phyloP scores from a whole-genome alignment of 2,888 invertebrate species.

The Pogonocherus hispidulus region DNA sequence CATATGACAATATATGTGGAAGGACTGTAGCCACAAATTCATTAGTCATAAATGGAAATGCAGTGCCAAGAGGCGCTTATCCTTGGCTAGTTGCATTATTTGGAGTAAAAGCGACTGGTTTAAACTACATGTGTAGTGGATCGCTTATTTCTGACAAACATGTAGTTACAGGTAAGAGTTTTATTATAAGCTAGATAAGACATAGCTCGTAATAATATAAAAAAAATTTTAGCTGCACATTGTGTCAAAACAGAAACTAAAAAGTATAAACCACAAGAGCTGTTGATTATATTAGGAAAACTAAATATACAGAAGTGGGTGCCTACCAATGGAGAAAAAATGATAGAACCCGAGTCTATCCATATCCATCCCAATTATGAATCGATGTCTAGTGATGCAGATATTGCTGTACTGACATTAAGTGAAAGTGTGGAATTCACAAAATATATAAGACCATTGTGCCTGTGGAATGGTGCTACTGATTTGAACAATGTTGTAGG shows the following conservation, averaged over 20 bases:
- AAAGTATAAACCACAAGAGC: conserved; percentile 51
- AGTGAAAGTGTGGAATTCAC: conserved; percentile 70
- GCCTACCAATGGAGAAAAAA: conserved; percentile 52
- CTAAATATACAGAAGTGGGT: conserved; percentile 58
- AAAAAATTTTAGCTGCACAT: conserved; percentile 63
- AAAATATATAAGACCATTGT: conserved; percentile 73
- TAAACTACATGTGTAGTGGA: conserved; percentile 65
- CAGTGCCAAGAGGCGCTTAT: conserved; percentile 60
- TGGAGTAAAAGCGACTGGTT: conserved; percentile 57
- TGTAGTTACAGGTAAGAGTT: conserved; percentile 62
- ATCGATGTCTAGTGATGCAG: conserved; percentile 71
- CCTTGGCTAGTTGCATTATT: conserved; percentile 67
- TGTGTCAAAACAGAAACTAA: conserved; percentile 56
- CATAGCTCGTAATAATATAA: too few relatives aligned
- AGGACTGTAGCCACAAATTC: conserved; percentile 58
- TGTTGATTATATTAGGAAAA: conserved; percentile 59
- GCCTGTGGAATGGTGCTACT: conserved; percentile 72
- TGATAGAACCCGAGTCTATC: conserved; percentile 64
- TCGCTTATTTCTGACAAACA: conserved; percentile 63
- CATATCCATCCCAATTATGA: conserved; percentile 73
- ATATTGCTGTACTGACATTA: conserved; percentile 73
- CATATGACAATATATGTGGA: conserved; percentile 57
- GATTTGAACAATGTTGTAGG: conserved; percentile 57
- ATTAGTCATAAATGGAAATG: conserved; percentile 60
- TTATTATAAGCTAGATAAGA: too few relatives aligned